phyloP scores from a whole-genome alignment of 92 coral and sea anemone genomes.

The Porites divaricata region DNA sequence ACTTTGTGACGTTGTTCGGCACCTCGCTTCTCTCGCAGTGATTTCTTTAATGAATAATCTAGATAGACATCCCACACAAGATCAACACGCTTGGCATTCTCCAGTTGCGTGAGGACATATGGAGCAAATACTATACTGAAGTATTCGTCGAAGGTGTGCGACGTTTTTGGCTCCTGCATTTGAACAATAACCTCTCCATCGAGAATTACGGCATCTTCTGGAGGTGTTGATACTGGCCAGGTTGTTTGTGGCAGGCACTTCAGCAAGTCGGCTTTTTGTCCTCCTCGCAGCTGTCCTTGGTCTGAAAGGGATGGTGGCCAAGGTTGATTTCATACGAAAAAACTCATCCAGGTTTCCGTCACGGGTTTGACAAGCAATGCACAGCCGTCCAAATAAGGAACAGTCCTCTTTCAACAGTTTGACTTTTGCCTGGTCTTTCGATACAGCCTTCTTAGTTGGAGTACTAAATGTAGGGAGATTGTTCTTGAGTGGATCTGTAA shows the following conservation, averaged over 20 bases:
- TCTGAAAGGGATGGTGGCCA: too few species aligned
- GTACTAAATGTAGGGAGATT: constrained; percentile 54
- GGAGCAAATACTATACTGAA: constrained; percentile 70
- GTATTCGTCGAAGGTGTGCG: constrained; percentile 69
- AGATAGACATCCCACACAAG: constrained; percentile 74
- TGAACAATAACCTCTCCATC: constrained; percentile 77
- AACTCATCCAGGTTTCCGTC: constrained; percentile 78
- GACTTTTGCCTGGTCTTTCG: constrained; percentile 65
- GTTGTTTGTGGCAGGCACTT: constrained; percentile 73
- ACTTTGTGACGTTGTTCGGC: constrained; percentile 79
- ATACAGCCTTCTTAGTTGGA: constrained; percentile 40
- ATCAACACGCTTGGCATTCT: constrained; percentile 67
- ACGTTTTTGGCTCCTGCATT: constrained; percentile 71
- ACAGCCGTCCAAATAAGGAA: constrained; percentile 54
- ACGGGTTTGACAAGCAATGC: constrained; percentile 70
- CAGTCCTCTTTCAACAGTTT: constrained; percentile 64
- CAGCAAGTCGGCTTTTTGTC: constrained; percentile 78
- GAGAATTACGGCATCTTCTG: constrained; percentile 68
- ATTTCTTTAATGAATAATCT: constrained; percentile 69
- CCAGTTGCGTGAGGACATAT: constrained; percentile 66
- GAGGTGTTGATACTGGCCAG: constrained; percentile 45
- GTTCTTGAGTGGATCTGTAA: constrained; percentile 61
- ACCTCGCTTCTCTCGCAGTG: constrained; percentile 69
- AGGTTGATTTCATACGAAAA: constrained; percentile 71
- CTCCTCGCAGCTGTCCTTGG: constrained; percentile 69